Evolutionary conservation across 2,113 vertebrate species (phyloP).

Genomic region (Engystomops pustulosus): DNA sequence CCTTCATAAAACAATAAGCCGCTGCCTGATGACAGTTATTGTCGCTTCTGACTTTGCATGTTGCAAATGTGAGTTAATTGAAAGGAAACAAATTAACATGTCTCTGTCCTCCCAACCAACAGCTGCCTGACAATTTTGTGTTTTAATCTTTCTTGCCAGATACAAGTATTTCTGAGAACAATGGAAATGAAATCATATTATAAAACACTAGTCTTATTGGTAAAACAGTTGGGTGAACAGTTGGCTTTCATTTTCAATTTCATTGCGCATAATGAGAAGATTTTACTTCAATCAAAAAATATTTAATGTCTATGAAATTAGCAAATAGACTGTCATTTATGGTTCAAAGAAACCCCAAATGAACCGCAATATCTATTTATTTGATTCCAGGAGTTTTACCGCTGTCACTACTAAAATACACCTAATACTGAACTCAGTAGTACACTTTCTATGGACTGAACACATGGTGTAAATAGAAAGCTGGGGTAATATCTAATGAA

Average conservation of each 20-base stretch:
- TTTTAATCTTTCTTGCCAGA: constrained; percentile 21
- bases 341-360: too few species aligned
- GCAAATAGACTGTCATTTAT: neutral
- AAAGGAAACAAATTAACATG: neutral
- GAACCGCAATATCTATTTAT: too few species aligned
- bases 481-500: too few species aligned
- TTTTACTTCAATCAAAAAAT: neutral
- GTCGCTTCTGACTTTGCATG: constrained; percentile 17
- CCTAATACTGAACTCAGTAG: too few species aligned
- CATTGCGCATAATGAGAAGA: neutral
- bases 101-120: constrained; percentile 20
- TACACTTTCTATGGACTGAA: too few species aligned
- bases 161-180: neutral
- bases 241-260: constrained; percentile 15
- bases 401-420: too few species aligned
- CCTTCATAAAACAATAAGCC: neutral
- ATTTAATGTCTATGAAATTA: neutral
- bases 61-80: constrained; percentile 24
- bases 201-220: neutral
- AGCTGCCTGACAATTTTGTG: constrained; percentile 42
- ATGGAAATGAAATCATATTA: constrained; percentile 17
- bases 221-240: constrained; percentile 17
- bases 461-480: too few species aligned
- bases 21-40: neutral
- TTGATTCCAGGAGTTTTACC: too few species aligned